Evolutionary conservation across 2,888 invertebrate genomes (phyloP).

Genomic region (Stomorhina lunata): DNA sequence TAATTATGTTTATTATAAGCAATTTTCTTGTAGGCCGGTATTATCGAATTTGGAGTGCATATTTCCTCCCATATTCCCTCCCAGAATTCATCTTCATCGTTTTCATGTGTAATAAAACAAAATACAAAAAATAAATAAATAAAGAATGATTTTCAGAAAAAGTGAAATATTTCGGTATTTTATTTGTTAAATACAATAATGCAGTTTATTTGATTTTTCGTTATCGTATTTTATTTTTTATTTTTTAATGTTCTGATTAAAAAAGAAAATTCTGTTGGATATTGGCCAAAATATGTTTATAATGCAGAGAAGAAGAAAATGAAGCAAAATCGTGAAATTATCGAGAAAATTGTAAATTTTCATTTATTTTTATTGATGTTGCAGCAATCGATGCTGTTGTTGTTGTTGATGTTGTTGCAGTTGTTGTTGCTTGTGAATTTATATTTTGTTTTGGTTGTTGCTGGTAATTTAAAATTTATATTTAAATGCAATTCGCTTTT

Average conservation of each 20-base stretch:
- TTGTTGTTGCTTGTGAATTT: constrained; percentile 65
- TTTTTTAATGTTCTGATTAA: constrained; percentile 74
- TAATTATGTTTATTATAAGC: neutral
- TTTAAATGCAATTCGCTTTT: constrained; percentile 62
- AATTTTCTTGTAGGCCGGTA: too few species aligned
- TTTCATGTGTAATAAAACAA: constrained; percentile 51
- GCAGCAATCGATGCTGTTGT: constrained; percentile 58
- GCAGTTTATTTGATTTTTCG: constrained; percentile 26
- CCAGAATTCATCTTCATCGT: constrained; percentile 28
- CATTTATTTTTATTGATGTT: constrained; percentile 66
- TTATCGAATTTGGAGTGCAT: too few species aligned
- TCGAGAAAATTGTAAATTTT: constrained; percentile 68
- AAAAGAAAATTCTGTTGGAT: constrained; percentile 76
- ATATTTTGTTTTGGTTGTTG: constrained; percentile 36
- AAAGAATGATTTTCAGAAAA: constrained; percentile 50
- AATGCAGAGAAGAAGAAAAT: constrained; percentile 33
- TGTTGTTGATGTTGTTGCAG: too few species aligned
- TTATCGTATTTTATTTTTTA: constrained; percentile 12
- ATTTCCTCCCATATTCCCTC: neutral
- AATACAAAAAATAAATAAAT: constrained; percentile 39
- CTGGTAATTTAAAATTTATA: constrained; percentile 55
- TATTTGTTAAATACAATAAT: constrained; percentile 42
- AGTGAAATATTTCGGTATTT: constrained; percentile 41
- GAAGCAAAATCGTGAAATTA: constrained; percentile 52
- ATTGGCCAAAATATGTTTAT: constrained; percentile 77